phyloP scores from a whole-genome alignment of 92 coral and sea anemone genomes.

The Galaxea fascicularis region DNA sequence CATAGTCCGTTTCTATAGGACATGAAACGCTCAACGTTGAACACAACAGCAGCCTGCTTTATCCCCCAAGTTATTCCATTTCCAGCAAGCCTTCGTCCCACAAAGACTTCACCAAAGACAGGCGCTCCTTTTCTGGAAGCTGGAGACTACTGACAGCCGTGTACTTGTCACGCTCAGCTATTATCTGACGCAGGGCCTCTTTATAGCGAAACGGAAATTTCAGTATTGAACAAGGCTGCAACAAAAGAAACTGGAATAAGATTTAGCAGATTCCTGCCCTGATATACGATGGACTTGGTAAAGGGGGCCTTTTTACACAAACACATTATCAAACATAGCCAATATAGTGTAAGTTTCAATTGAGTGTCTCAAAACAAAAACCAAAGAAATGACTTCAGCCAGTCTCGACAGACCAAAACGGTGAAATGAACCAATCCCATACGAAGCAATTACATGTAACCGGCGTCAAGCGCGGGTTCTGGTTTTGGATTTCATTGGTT shows the following conservation, averaged over 20 bases:
- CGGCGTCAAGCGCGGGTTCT: too few species aligned
- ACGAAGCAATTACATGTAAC: too few species aligned
- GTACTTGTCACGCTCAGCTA: conserved; percentile 62
- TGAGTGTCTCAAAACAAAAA: too few species aligned
- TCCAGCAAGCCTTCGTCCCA: conserved; percentile 90
- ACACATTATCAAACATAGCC: too few species aligned
- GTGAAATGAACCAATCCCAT: too few species aligned
- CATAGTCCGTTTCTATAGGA: too few species aligned
- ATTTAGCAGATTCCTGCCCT: too few species aligned
- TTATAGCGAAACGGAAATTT: conserved; percentile 79
- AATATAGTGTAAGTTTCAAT: too few species aligned
- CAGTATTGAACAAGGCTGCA: conserved; percentile 70
- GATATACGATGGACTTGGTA: too few species aligned
- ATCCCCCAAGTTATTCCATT: neutral
- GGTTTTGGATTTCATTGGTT: too few species aligned
- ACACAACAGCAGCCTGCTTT: neutral
- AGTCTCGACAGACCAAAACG: too few species aligned
- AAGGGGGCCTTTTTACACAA: neutral
- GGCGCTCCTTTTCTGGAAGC: conserved; percentile 65
- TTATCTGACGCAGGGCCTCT: conserved; percentile 83
- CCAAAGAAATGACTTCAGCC: too few species aligned
- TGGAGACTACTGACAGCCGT: conserved; percentile 82
- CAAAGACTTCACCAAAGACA: conserved; percentile 75
- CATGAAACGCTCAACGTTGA: neutral
- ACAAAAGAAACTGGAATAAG: neutral